These are phyloP conservation scores for Rhabdomys dilectus DNA, from an alignment of 2,113 vertebrate genomes.

Conservation along the genomic window DNA sequence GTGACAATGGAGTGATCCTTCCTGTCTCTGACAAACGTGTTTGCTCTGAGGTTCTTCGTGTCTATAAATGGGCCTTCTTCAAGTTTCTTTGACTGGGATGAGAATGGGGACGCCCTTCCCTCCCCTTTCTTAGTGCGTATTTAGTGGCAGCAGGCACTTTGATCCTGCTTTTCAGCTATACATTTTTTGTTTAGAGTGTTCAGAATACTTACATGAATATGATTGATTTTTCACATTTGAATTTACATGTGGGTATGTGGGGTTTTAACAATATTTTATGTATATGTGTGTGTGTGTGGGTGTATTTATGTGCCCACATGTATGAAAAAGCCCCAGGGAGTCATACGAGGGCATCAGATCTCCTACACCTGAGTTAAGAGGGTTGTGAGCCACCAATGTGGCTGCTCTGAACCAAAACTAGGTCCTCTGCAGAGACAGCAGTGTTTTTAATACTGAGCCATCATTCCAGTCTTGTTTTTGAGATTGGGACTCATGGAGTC, in stretches of 20 bases:
- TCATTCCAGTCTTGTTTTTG: neutral
- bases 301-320: neutral
- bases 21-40: neutral
- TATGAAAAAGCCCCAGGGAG: neutral
- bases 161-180: neutral
- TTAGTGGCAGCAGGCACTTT: accelerated
- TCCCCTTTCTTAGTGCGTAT: neutral
- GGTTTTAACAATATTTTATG: neutral
- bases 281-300: too few species aligned
- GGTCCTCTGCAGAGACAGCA: neutral
- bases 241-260: neutral
- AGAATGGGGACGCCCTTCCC: neutral
- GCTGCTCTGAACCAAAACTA: neutral
- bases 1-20: accelerated
- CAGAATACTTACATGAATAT: too few species aligned
- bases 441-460: neutral
- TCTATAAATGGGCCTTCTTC: too few species aligned
- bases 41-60: neutral
- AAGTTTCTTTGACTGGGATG: neutral
- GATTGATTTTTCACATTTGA: neutral
- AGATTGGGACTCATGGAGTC: too few species aligned
- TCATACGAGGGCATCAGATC: neutral
- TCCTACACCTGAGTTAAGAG: neutral
- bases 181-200: too few species aligned
- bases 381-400: neutral